A percentile compares a stretch with the other conserved stretches of the same genome.
Conservation (phyloP, 2,888 invertebrate genomes). For the Ferrisia virgata region DNA sequence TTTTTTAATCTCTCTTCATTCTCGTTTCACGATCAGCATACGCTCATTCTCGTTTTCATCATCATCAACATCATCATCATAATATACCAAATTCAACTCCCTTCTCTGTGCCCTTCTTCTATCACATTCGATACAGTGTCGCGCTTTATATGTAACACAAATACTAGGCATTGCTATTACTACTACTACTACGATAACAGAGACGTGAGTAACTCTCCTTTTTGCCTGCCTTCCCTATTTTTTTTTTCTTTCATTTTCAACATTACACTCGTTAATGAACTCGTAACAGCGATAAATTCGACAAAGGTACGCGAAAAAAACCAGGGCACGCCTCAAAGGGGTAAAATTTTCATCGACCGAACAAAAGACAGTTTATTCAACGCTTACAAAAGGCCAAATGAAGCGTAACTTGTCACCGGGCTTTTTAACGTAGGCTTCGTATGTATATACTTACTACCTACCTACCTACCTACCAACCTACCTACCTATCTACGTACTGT, state of each 20-base stretch:
- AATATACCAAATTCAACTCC: no score
- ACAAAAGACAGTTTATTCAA: constrained; percentile 44
- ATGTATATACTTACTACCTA: no score
- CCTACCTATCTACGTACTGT: no score
- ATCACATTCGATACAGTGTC: no score
- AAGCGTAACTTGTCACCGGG: constrained; percentile 45
- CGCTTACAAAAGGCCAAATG: constrained; percentile 43
- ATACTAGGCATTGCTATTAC: background rate
- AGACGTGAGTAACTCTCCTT: background rate
- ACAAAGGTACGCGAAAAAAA: constrained; percentile 33
- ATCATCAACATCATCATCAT: no score
- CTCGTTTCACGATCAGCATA: background rate
- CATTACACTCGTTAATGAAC: constrained; percentile 6
- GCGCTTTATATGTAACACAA: background rate
- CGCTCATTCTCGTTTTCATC: no score
- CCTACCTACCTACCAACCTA: no score
- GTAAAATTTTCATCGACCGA: constrained; percentile 39
- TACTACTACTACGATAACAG: background rate
- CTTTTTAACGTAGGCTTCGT: constrained; percentile 14
- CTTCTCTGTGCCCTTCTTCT: background rate
- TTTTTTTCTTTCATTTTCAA: background rate
- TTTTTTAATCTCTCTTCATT: background rate
- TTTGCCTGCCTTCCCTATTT: background rate
- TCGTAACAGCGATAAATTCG: constrained; percentile 18
- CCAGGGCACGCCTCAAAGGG: constrained; percentile 43